These are phyloP conservation scores for Donacobius atricapilla DNA, from an alignment of 2,113 vertebrate genomes.

Conservation along the genomic window DNA sequence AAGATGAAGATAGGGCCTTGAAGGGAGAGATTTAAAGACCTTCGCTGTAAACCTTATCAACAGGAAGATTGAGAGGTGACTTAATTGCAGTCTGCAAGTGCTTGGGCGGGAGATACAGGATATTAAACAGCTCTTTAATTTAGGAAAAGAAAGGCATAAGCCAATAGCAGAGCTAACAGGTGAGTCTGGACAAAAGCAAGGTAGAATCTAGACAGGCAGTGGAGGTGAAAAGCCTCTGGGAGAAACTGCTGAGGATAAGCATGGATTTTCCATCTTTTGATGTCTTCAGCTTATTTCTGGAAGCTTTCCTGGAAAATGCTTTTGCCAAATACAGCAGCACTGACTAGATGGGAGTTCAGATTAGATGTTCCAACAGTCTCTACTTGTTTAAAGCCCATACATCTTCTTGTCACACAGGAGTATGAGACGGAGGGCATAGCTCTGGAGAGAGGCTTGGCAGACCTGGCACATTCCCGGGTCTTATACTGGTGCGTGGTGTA, in stretches of 20 bases:
- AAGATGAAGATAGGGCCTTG: neutral
- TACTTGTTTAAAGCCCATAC: neutral
- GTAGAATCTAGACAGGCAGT: neutral
- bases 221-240: neutral
- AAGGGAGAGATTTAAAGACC: neutral
- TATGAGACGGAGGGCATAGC: neutral
- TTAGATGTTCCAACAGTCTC: neutral
- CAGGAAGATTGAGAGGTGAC: neutral
- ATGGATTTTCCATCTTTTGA: slow-evolving; percentile 18
- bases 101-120: neutral
- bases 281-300: slow-evolving; percentile 20
- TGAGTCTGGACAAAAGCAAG: neutral
- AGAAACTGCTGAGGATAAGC: neutral
- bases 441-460: neutral
- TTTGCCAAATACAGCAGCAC: slow-evolving; percentile 28
- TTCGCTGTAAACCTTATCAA: neutral
- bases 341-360: slow-evolving; percentile 25
- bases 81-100: neutral
- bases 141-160: neutral
- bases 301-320: slow-evolving; percentile 29
- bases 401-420: neutral
- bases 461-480: neutral
- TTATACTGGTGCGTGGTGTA: neutral
- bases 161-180: neutral
- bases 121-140: neutral